Evolutionary conservation across 2,113 vertebrate species (phyloP).

Genomic region (Cyanistes caeruleus): DNA sequence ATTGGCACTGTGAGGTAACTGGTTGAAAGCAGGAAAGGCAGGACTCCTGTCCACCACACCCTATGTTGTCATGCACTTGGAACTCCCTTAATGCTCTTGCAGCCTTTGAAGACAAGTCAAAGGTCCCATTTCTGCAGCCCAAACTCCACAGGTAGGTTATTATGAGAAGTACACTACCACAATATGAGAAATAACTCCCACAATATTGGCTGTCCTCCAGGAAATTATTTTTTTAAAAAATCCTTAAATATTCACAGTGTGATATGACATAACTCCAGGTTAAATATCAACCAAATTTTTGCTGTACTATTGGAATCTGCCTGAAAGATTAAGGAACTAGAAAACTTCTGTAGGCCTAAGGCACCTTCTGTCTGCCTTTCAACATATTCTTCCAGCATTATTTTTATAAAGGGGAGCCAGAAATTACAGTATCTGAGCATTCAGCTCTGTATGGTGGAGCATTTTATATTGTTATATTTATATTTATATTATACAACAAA

Average conservation of each 20-base stretch:
- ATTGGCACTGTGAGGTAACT: background rate
- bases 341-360: background rate
- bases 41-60: conserved; percentile 1
- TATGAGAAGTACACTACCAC: background rate
- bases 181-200: conserved; percentile 13
- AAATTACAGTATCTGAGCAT: background rate
- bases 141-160: background rate
- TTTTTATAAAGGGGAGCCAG: background rate
- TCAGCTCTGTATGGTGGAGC: background rate
- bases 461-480: background rate
- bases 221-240: background rate
- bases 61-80: background rate
- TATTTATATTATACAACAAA: too few species aligned
- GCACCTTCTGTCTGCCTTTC: background rate
- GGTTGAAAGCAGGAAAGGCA: conserved; percentile 2
- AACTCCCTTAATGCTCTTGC: background rate
- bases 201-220: background rate
- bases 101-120: background rate
- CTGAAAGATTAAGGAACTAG: background rate
- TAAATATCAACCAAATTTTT: conserved; percentile 50
- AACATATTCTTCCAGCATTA: background rate
- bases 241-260: conserved; percentile 15
- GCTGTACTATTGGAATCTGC: background rate
- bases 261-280: conserved; percentile 34
- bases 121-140: background rate